Conservation (phyloP, 2,888 invertebrate species). For the Ichneumoninae sp. region DNA sequence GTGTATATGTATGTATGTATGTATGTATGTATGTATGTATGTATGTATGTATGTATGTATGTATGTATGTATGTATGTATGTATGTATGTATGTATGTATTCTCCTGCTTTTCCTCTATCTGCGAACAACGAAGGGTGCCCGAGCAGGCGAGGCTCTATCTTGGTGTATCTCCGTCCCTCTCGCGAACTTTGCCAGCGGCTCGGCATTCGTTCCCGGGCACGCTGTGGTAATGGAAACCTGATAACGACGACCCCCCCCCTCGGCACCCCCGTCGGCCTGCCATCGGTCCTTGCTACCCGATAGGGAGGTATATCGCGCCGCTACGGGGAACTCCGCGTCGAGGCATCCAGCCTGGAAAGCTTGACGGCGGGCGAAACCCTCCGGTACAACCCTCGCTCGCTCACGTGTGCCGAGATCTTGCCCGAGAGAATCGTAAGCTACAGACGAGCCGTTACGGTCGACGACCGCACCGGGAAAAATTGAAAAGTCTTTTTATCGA, state of each 20-base stretch:
- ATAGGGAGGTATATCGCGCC: slow-evolving; percentile 48
- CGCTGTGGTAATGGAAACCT: slow-evolving; percentile 78
- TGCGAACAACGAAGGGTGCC: slow-evolving; percentile 31
- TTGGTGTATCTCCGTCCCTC: slow-evolving; percentile 59
- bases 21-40: no score
- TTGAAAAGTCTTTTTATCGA: no score
- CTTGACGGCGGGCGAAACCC: slow-evolving; percentile 15
- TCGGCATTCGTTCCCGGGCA: slow-evolving; percentile 69
- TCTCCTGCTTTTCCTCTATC: slow-evolving; percentile 24
- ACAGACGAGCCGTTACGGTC: not conserved
- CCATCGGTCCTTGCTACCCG: slow-evolving; percentile 67
- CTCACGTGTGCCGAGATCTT: slow-evolving; percentile 21
- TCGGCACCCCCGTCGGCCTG: slow-evolving; percentile 54
- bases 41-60: not conserved
- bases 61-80: not conserved
- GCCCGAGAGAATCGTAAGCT: not conserved
- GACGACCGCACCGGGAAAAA: not conserved
- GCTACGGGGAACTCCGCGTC: slow-evolving; percentile 19
- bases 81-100: not conserved
- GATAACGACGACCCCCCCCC: slow-evolving; percentile 74
- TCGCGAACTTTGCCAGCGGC: slow-evolving; percentile 56
- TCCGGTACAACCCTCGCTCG: not conserved
- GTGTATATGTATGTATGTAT: not conserved
- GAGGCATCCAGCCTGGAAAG: slow-evolving; percentile 35
- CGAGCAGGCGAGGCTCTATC: slow-evolving; percentile 40